Percentiles rank a stretch among this genome's conserved stretches.
phyloP scores from a whole-genome alignment of 2,113 vertebrate species.

The Nyctereutes procyonoides region DNA sequence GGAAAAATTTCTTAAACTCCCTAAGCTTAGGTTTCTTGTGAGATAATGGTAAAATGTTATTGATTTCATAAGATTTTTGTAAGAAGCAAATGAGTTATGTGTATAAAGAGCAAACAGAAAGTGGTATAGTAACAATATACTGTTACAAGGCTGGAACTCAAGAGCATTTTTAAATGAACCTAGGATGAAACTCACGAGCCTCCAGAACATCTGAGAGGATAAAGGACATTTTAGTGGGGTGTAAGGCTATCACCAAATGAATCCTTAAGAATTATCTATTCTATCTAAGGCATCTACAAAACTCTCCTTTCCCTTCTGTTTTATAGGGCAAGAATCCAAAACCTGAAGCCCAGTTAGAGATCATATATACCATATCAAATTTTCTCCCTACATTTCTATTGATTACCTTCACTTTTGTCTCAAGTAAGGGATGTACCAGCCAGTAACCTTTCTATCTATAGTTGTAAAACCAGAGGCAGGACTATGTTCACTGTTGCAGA shows the following conservation, averaged over 20 bases:
- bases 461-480: neutral
- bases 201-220: neutral
- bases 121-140: neutral
- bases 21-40: neutral
- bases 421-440: neutral
- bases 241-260: neutral
- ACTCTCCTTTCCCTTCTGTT: neutral
- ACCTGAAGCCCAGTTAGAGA: neutral
- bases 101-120: neutral
- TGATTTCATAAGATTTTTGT: neutral
- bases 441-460: neutral
- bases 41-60: neutral
- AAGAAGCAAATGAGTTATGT: neutral
- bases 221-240: neutral
- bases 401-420: neutral
- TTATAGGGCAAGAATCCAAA: neutral
- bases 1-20: neutral
- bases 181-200: neutral
- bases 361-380: neutral
- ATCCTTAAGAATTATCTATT: conserved; percentile 8
- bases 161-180: neutral
- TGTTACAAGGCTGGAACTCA: neutral
- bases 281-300: neutral
- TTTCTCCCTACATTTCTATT: neutral
- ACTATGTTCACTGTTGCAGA: neutral